Conservation (phyloP, 2,113 vertebrate species). For the Pituophis catenifer region DNA sequence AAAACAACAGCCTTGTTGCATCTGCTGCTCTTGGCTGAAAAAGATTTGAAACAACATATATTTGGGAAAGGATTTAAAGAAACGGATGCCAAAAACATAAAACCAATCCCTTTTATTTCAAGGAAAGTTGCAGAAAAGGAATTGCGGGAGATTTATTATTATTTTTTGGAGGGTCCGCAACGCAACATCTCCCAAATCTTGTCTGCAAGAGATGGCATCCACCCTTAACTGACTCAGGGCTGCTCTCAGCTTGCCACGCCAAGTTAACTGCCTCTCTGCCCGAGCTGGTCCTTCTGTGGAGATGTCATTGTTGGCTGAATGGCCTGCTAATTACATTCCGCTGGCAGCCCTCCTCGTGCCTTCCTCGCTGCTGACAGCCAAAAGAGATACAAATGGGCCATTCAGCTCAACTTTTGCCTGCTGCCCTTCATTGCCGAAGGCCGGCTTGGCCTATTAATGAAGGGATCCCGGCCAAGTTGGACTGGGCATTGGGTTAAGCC, state of each 20-base stretch:
- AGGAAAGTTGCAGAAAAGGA: neutral
- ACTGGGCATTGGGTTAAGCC: neutral
- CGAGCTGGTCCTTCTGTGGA: neutral
- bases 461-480: conserved; percentile 31
- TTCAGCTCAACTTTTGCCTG: conserved; percentile 40
- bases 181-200: accelerated
- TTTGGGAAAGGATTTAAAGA: neutral
- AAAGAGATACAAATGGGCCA: conserved; percentile 41
- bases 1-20: neutral
- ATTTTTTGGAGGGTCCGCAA: accelerated
- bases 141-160: accelerated
- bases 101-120: neutral
- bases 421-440: conserved; percentile 38
- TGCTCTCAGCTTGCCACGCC: neutral
- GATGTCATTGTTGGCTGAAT: conserved; percentile 50
- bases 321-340: conserved; percentile 23
- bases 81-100: neutral
- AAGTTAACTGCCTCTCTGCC: neutral
- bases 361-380: conserved; percentile 34
- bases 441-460: conserved; percentile 21
- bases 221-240: accelerated
- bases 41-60: neutral
- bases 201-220: neutral
- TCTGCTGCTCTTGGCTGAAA: neutral
- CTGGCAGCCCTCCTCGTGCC: conserved; percentile 27